Evolutionary conservation across 1,140 invertebrate species (phyloP), one percentile per base, ranked within the genome.

Genomic region (Drosophila saltans): DNA sequence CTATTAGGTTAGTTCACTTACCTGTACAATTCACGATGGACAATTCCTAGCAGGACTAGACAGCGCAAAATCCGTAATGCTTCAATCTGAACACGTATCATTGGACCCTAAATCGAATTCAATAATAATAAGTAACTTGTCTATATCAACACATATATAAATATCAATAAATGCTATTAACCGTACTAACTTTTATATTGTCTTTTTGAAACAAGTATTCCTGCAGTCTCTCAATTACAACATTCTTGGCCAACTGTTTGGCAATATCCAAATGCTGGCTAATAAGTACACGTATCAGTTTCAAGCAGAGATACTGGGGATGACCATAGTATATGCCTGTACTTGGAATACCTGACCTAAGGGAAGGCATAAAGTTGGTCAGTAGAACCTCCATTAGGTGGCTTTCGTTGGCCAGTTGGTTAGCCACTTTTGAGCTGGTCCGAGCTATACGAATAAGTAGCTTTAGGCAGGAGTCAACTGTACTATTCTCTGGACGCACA

Each of bases 391-490:
- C 83, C 41, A 96, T 92, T 2, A 96, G 92, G 78, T 94, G 88
- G 3, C 94, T 93, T 60, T 93, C 93, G 28, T 93, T 90, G 9
- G 94, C 92, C 52, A 97, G 94, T 84, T 93, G 94, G 7, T 93
- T 85, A 3, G 94, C 93, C 57, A 93, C 93, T 80, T 95, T 94
- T n/a, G 92, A 82, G 6, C 95, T 96, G 88, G 96, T 94, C 90
- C 96, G 94, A 2, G 94, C 93, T 11, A 97, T 91, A 69, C 96
- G 93, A 48, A 94, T 95, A 36, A 97, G 92, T 77, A 96, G 94
- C 93, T 97, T 95, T 52, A 97, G 84, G 28, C 94, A 94, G 75
- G 94, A 95, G 36, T 94, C 94, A 1, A 96, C 94, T 72, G 94
- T 95, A 81, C 94, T 93, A 40, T 95, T 93, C 58, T 94, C 93